Evolutionary conservation across 2,797 vertebrate genomes (phyloP).

Genomic region (Ispidina picta): DNA sequence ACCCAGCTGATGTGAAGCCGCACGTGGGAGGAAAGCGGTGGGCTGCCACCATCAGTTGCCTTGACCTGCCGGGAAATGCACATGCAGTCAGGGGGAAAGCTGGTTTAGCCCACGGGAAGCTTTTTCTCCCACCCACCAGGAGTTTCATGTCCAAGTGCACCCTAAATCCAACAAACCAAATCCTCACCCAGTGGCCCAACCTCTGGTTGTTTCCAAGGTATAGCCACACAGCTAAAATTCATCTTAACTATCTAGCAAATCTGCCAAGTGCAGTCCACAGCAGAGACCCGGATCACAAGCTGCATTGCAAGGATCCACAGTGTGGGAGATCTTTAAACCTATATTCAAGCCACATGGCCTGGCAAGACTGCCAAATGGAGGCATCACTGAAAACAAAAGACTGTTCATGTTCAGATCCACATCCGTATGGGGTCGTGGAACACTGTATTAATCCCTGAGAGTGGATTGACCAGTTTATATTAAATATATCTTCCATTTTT

Average conservation of each 20-base stretch:
- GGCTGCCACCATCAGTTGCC: conserved; percentile 88
- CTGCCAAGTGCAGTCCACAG: background rate
- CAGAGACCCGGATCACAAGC: background rate
- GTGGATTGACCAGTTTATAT: background rate
- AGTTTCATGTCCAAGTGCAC: background rate
- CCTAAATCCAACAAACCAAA: background rate
- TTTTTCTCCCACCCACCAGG: background rate
- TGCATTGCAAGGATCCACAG: background rate
- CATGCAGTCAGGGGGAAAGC: background rate
- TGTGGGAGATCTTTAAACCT: background rate
- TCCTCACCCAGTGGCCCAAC: background rate
- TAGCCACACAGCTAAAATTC: background rate
- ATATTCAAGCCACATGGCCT: background rate
- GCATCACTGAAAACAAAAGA: background rate
- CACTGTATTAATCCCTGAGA: background rate
- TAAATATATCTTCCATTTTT: background rate
- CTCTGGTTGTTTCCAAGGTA: background rate
- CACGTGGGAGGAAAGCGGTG: conserved; percentile 82
- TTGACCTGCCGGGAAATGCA: conserved; percentile 81
- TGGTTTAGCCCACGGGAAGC: background rate
- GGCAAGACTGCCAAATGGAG: background rate
- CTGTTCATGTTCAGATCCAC: background rate
- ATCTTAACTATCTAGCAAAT: background rate
- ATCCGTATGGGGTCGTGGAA: background rate
- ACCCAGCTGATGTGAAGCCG: conserved; percentile 93